These are phyloP conservation scores for Pterostichus niger DNA, from an alignment of 2,888 invertebrate species.

Conservation along the genomic window DNA sequence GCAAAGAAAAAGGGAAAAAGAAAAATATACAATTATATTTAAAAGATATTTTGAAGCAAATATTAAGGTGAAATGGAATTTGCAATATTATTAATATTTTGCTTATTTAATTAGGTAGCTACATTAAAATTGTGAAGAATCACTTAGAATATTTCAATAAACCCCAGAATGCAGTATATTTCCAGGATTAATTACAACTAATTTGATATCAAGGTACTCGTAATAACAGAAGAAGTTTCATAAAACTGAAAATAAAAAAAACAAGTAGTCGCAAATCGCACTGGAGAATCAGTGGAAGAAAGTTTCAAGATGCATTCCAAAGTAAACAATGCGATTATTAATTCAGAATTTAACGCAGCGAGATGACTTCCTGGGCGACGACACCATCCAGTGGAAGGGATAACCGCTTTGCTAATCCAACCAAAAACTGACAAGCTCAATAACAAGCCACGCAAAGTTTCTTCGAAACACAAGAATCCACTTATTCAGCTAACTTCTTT, in stretches of 20 bases:
- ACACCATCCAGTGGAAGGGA: conserved; percentile 11
- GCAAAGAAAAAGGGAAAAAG: not conserved
- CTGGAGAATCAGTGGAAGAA: not conserved
- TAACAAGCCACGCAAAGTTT: conserved; percentile 63
- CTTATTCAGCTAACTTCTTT: conserved; percentile 77
- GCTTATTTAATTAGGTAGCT: too few species aligned
- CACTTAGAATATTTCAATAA: conserved; percentile 9
- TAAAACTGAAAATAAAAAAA: not conserved
- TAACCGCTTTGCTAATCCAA: conserved; percentile 57
- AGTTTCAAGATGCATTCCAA: conserved; percentile 55
- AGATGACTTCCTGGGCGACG: conserved; percentile 54
- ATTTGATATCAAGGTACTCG: conserved; percentile 17
- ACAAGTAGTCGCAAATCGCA: not conserved
- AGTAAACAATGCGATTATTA: conserved; percentile 65
- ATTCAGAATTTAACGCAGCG: conserved; percentile 59
- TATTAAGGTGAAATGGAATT: conserved; percentile 5
- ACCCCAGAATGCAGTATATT: not conserved
- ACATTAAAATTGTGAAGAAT: too few species aligned
- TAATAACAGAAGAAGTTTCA: conserved; percentile 12
- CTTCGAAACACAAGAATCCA: conserved; percentile 75
- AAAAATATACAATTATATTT: too few species aligned
- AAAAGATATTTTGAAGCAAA: not conserved
- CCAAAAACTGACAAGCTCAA: conserved; percentile 66
- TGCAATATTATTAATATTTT: not conserved
- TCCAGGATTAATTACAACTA: conserved; percentile 27